Percentiles rank a stretch among this genome's conserved stretches.
Evolutionary conservation across 2,888 invertebrate species (phyloP).

Genomic region (Trimorus sp.): DNA sequence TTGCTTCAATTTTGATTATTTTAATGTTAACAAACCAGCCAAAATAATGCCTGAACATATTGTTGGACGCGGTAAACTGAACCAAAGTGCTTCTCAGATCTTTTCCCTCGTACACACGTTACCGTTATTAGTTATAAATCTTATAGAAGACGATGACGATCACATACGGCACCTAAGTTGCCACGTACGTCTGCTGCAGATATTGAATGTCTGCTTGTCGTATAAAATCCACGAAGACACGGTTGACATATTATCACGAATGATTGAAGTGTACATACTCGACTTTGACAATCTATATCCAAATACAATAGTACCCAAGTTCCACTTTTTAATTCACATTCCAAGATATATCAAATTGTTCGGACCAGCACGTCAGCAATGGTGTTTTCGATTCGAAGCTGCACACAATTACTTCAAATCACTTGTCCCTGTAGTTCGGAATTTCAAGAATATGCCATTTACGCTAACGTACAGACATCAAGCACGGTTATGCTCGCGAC

Average conservation of each 20-base stretch:
- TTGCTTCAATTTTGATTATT: constrained; percentile 67
- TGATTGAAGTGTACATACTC: constrained; percentile 29
- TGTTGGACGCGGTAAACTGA: constrained; percentile 36
- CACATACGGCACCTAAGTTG: constrained; percentile 5
- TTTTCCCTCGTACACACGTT: constrained; percentile 6
- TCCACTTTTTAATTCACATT: constrained; percentile 65
- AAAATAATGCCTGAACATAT: constrained; percentile 42
- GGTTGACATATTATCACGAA: constrained; percentile 30
- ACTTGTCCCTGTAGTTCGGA: constrained; percentile 61
- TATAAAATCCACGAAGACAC: constrained; percentile 25
- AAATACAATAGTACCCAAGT: constrained; percentile 47
- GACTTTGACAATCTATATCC: constrained; percentile 42
- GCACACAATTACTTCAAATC: constrained; percentile 58
- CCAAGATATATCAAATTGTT: constrained; percentile 49
- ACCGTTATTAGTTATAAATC: constrained; percentile 2
- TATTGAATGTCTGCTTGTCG: constrained; percentile 28
- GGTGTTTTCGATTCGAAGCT: constrained; percentile 63
- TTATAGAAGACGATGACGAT: neutral
- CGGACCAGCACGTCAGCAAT: constrained; percentile 52
- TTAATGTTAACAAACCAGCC: constrained; percentile 67
- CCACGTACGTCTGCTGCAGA: constrained; percentile 23
- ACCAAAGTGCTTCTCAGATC: constrained; percentile 61
- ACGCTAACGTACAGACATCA: constrained; percentile 36
- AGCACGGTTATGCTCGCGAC: constrained; percentile 42
- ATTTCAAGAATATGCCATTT: constrained; percentile 52